Evolutionary conservation across 2,113 vertebrate genomes (phyloP), one percentile per base, ranked within the genome.

Genomic region (Willisornis vidua): DNA sequence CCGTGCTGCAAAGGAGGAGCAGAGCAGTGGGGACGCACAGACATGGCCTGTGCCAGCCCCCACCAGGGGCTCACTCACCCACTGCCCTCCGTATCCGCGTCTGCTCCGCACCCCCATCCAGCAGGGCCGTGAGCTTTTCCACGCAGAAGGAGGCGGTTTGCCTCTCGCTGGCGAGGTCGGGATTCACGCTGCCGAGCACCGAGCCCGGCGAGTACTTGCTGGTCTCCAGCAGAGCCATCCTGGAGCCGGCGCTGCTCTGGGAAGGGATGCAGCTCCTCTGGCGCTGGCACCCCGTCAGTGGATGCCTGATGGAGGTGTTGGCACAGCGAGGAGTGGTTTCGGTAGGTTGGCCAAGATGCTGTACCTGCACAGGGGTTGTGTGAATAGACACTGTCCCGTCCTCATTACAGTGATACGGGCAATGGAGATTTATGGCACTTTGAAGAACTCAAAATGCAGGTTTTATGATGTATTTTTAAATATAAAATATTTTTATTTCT

Each of bases 161-260:
- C 35, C 98, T 96, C 94, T 98, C 98, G 0, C 67, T 94, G 48
- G 65, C 82, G 0, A 98, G 96, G 94, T 98, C 98, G 0, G 98
- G 97, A 57, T 98, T 97, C 80, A 98, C 67, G 1, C 20, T 16
- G n/a, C 74, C 29, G 2, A 75, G 87, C 58, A 19, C 79, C 0
- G 88, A 37, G 22, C 94, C 91, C 52, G 51, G 39, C 0, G 20
- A 9, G 12, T 75, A 54, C 45, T 93, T 90, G 70, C 76, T 35
- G n/a, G 92, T 77, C 28, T 92, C 95, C 29, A 37, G 85, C 61
- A 85, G 93, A 76, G 77, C 75, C 98, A 98, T 98, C 58, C 29
- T 58, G 46, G 51, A 63, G 12, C n/a, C 35, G 55, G 58, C 1
- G 7, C 35, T 61, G 55, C 94, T 63, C 85, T 51, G 49, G 39